A percentile compares a stretch with the other conserved stretches of the same genome.
These are phyloP conservation scores for Ariopsis seemanni DNA, from an alignment of 2,113 vertebrate genomes.

Conservation along the genomic window DNA sequence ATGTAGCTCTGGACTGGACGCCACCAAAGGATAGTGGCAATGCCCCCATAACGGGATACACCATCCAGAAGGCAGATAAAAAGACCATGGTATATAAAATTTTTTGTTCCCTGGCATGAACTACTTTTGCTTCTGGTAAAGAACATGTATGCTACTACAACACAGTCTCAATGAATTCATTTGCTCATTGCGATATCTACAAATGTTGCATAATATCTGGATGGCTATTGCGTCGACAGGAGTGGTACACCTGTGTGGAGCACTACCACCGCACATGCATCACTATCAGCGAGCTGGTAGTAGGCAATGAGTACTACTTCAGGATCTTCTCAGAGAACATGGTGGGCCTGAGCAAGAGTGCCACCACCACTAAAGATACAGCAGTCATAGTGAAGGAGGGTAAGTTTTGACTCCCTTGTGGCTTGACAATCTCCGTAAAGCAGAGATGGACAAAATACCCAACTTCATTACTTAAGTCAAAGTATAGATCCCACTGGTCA, in stretches of 20 bases:
- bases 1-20: slow-evolving; percentile 90
- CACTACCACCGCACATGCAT: slow-evolving; percentile 92
- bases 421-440: neutral
- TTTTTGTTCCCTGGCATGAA: neutral
- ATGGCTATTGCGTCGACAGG: slow-evolving; percentile 58
- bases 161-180: neutral
- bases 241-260: slow-evolving; percentile 82
- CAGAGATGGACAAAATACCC: no score
- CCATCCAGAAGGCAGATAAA: slow-evolving; percentile 98
- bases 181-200: neutral
- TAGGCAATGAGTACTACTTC: slow-evolving; percentile 97
- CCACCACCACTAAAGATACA: slow-evolving; percentile 88
- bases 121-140: neutral
- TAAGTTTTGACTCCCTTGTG: slow-evolving; percentile 59
- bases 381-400: slow-evolving; percentile 93
- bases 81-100: slow-evolving; percentile 87
- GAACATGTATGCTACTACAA: neutral
- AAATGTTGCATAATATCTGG: neutral
- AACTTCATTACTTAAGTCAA: neutral
- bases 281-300: slow-evolving; percentile 90
- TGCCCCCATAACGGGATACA: slow-evolving; percentile 91
- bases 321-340: slow-evolving; percentile 93
- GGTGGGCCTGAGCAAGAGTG: slow-evolving; percentile 89
- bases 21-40: slow-evolving; percentile 92
- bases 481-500: no score